These are phyloP conservation scores for Platycercus adscitus DNA, from an alignment of 2,113 vertebrate genomes.

Conservation along the genomic window DNA sequence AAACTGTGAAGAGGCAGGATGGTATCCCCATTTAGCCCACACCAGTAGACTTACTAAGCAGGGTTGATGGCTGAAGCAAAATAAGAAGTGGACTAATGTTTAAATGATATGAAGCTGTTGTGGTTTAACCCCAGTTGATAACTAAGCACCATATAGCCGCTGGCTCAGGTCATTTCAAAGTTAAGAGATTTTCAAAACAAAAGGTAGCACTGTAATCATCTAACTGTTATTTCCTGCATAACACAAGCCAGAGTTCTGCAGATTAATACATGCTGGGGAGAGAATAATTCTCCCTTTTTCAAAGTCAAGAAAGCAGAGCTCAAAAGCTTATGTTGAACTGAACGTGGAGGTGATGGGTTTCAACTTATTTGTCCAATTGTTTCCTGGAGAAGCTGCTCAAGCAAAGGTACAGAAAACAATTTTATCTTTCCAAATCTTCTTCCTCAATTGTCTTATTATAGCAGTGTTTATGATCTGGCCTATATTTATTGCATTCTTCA, in stretches of 20 bases:
- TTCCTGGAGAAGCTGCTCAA: slow-evolving; percentile 22
- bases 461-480: slow-evolving; percentile 69
- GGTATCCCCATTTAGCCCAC: not conserved
- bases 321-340: not conserved
- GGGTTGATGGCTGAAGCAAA: not conserved
- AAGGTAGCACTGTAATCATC: slow-evolving; percentile 14
- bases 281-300: not conserved
- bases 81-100: not conserved
- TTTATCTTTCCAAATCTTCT: slow-evolving; percentile 58
- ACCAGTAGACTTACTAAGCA: not conserved
- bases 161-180: not conserved
- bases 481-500: slow-evolving; percentile 70
- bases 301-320: not conserved
- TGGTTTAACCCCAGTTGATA: not conserved
- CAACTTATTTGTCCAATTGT: not conserved
- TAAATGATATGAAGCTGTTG: not conserved
- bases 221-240: slow-evolving; percentile 31
- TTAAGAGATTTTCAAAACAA: slow-evolving; percentile 16
- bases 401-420: slow-evolving; percentile 42
- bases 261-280: slow-evolving; percentile 5
- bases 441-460: slow-evolving; percentile 59
- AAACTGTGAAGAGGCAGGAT: not conserved
- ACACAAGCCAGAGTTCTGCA: slow-evolving; percentile 19
- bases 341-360: not conserved
- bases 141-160: not conserved